Percentiles rank a stretch among this genome's conserved stretches.
These are phyloP conservation scores for Urechis unicinctus DNA, from an alignment of 2,888 invertebrate species.

Conservation along the genomic window DNA sequence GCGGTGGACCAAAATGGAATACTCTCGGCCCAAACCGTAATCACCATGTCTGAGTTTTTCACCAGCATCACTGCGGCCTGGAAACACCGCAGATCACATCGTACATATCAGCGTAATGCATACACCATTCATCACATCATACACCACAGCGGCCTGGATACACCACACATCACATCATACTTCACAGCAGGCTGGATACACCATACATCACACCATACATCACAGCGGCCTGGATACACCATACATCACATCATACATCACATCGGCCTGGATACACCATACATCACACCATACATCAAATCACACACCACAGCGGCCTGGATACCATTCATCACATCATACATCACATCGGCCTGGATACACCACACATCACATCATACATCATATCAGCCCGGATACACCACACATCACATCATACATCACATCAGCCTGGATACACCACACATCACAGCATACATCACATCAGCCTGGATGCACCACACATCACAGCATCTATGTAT, in stretches of 20 bases:
- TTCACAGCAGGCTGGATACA: too few species aligned
- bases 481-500: too few species aligned
- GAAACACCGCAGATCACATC: constrained; percentile 3
- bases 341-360: constrained; percentile 41
- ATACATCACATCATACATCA: neutral
- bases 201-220: too few species aligned
- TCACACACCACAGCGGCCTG: too few species aligned
- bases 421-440: constrained; percentile 37
- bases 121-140: too few species aligned
- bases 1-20: constrained; percentile 45
- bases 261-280: too few species aligned
- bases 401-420: too few species aligned
- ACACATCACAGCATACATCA: neutral
- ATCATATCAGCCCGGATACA: too few species aligned
- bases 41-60: constrained; percentile 37
- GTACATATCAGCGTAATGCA: too few species aligned
- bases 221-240: constrained; percentile 37
- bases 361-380: neutral
- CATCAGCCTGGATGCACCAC: too few species aligned
- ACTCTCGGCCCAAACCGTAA: constrained; percentile 49
- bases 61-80: constrained; percentile 43
- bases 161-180: neutral
- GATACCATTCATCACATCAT: too few species aligned
- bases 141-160: constrained; percentile 41
- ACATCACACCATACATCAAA: too few species aligned